Percentiles rank a stretch among this genome's conserved stretches.
These are phyloP conservation scores for Hartigia nigra DNA, from an alignment of 2,888 invertebrate genomes.

Conservation along the genomic window DNA sequence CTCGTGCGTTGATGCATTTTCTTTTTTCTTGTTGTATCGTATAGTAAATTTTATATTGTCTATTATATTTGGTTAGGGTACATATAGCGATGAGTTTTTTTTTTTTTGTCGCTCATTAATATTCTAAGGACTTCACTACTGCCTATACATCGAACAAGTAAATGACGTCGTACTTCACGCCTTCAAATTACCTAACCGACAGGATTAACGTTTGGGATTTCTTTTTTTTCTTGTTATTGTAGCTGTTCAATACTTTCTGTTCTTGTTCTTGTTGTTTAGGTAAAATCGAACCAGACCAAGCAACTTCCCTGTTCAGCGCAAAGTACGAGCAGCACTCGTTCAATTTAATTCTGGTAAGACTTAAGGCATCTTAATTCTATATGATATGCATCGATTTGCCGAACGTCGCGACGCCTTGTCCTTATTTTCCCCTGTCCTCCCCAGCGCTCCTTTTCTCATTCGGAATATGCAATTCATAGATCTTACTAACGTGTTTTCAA, in stretches of 20 bases:
- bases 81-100: not conserved
- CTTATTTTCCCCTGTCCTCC: not conserved
- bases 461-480: not conserved
- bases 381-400: slow-evolving; percentile 48
- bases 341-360: slow-evolving; percentile 23
- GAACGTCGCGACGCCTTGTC: not conserved
- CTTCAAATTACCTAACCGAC: too few relatives aligned
- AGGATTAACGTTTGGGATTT: too few relatives aligned
- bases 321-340: not conserved
- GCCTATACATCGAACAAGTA: not conserved
- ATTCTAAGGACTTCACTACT: not conserved
- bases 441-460: too few relatives aligned
- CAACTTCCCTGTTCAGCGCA: not conserved
- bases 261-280: not conserved
- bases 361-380: slow-evolving; percentile 39
- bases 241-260: not conserved
- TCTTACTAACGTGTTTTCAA: not conserved
- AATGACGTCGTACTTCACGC: not conserved
- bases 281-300: not conserved
- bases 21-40: not conserved
- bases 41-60: not conserved
- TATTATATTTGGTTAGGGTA: not conserved
- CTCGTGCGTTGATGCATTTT: not conserved
- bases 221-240: not conserved
- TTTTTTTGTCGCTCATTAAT: not conserved